Percentiles rank a stretch among this genome's conserved stretches.
Conservation (phyloP, 2,113 vertebrate genomes). For the Potamarius usumacintae region DNA sequence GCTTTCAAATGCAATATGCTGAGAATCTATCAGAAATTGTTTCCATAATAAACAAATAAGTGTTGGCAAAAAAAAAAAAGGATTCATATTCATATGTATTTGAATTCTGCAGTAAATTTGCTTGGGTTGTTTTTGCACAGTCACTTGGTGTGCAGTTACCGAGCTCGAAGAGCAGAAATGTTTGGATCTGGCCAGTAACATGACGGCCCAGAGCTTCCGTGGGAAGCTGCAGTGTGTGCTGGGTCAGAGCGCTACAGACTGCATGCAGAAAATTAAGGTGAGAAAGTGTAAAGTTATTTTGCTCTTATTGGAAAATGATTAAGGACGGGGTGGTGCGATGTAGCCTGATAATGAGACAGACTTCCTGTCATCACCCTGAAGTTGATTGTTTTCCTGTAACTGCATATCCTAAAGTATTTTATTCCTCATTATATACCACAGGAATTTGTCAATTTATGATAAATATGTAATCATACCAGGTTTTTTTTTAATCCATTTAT, state of each 20-base stretch:
- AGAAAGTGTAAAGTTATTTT: background rate
- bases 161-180: slow-evolving; percentile 76
- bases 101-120: background rate
- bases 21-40: background rate
- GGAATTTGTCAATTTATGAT: background rate
- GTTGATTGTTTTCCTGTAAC: background rate
- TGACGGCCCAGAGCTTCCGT: slow-evolving; percentile 65
- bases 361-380: background rate
- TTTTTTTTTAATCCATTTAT: background rate
- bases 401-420: background rate
- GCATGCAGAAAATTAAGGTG: slow-evolving; percentile 77
- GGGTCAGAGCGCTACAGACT: slow-evolving; percentile 69
- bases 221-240: slow-evolving; percentile 70
- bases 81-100: background rate
- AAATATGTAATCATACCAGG: no score
- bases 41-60: background rate
- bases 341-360: background rate
- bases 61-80: background rate
- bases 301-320: background rate
- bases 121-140: slow-evolving; percentile 52
- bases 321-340: background rate
- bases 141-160: slow-evolving; percentile 74
- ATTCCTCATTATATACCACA: background rate
- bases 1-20: background rate
- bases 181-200: slow-evolving; percentile 71